Conservation (phyloP, 2,113 vertebrate species). For the Trogon melanurus region DNA sequence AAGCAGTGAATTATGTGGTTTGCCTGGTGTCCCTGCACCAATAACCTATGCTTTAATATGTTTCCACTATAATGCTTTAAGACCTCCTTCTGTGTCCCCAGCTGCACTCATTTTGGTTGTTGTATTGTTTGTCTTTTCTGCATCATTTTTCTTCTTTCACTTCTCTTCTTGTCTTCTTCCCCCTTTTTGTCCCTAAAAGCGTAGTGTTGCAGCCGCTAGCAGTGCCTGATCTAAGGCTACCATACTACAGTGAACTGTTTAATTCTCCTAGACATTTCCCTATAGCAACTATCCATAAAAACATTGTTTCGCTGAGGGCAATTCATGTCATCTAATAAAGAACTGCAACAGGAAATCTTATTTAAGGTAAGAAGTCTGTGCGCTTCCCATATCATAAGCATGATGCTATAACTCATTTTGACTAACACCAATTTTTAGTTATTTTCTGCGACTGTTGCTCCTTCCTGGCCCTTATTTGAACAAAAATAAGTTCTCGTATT, state of each 20-base stretch:
- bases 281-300: slow-evolving; percentile 35
- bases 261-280: slow-evolving; percentile 49
- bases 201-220: neutral
- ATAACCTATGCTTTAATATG: neutral
- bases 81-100: neutral
- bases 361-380: slow-evolving; percentile 9
- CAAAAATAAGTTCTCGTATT: neutral
- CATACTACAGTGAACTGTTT: neutral
- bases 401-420: neutral
- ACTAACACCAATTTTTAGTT: neutral
- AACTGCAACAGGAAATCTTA: neutral
- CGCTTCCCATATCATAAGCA: neutral
- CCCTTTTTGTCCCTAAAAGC: neutral
- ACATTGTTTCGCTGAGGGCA: slow-evolving; percentile 35
- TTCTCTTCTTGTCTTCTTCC: neutral
- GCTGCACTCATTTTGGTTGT: neutral
- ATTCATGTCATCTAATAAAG: slow-evolving; percentile 9
- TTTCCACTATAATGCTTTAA: neutral
- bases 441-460: neutral
- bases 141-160: neutral
- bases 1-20: neutral
- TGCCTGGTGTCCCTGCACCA: neutral
- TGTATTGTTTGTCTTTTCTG: neutral
- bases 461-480: neutral
- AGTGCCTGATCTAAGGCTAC: slow-evolving; percentile 3